Base-by-base conservation (phyloP, 2,113 vertebrate genomes). In the Edolisoma coerulescens region DNA sequence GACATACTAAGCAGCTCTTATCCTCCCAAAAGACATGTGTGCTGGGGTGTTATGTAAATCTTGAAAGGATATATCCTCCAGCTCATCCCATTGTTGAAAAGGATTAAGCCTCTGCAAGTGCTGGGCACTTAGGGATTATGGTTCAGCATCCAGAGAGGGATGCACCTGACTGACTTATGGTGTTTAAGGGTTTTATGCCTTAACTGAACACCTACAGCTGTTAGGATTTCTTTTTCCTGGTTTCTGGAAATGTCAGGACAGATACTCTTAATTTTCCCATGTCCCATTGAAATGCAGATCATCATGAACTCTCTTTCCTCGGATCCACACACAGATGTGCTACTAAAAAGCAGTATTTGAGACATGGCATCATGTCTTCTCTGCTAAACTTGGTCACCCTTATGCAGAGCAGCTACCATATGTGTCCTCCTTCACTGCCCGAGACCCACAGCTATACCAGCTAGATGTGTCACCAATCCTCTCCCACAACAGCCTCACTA, bases 11-110 rank as follows among this genome's bases (percentile, higher is more conserved):
- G 69, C 33, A 80, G 37, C 47, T 67, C 57, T 84, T 81, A 77
- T 53, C 61, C 67, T 91, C 61, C 75, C 80, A 65, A 79, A 94
- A 95, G 87, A 57, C 74, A 75, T 18, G 44, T 68, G 75, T 9
- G 4, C 84, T 77, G 81, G 78, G 42, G 50, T 73, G 60, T 93
- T 87, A 64, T n/a, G 32, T 75, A 96, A 96, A 93, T 93, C 92
- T 81, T 80, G 87, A 85, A 87, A 92, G 86, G 86, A 79, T 70
- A 90, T 53, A 78, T 69, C 77, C 89, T 90, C 65, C 87, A 87
- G 90, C 89, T 97, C 81, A 97, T 96, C 85, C 81, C 64, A 0
- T 93, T 96, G 91, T 95, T 95, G 89, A 87, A 96, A 95, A 47
- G 50, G 89, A 97, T 96, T 96, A 97, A 94, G 76, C 19, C 69